phyloP scores from a whole-genome alignment of 2,888 invertebrate genomes.

The Melanargia galathea region DNA sequence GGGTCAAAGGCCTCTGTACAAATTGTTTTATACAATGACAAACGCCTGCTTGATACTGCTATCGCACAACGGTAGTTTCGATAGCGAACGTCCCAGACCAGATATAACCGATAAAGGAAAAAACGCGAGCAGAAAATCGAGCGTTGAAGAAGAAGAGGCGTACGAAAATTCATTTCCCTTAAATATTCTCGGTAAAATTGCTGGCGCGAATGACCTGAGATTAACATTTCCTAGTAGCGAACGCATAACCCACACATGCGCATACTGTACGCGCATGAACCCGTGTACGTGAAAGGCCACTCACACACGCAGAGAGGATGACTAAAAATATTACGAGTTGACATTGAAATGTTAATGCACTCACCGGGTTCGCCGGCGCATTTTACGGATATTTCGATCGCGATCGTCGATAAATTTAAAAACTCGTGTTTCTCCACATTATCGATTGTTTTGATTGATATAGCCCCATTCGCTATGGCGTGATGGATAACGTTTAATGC shows the following conservation, averaged over 20 bases:
- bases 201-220: conserved; percentile 64
- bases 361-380: conserved; percentile 63
- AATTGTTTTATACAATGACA: conserved; percentile 36
- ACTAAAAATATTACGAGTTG: conserved; percentile 81
- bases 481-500: conserved; percentile 62
- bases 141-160: conserved; percentile 24
- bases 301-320: conserved; percentile 62
- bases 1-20: conserved; percentile 40
- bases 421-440: conserved; percentile 52
- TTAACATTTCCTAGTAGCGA: conserved; percentile 67
- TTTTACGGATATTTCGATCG: conserved; percentile 67
- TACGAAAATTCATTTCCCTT: conserved; percentile 42
- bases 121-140: conserved; percentile 28
- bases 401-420: conserved; percentile 51
- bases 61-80: conserved; percentile 23
- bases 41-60: conserved; percentile 12
- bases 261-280: conserved; percentile 42
- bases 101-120: conserved; percentile 20
- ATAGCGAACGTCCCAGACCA: conserved; percentile 11
- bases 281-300: conserved; percentile 60
- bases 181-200: conserved; percentile 48
- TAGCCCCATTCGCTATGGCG: conserved; percentile 60
- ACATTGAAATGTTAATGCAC: conserved; percentile 83
- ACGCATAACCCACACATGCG: conserved; percentile 45
- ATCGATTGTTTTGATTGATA: conserved; percentile 71